These are phyloP conservation scores for Asteroscopus sphinx DNA, from an alignment of 2,888 invertebrate genomes.

Conservation along the genomic window DNA sequence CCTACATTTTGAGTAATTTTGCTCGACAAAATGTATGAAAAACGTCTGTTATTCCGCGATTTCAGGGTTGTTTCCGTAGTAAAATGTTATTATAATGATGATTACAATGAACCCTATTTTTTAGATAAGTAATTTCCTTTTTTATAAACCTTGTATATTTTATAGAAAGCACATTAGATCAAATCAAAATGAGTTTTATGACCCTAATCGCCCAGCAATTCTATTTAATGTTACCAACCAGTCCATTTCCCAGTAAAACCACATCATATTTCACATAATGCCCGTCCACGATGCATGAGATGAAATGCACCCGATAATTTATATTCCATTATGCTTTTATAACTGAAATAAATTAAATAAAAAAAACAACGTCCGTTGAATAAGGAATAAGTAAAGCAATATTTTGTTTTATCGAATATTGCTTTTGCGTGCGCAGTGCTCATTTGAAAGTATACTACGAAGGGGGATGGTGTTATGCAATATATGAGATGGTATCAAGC, in stretches of 20 bases:
- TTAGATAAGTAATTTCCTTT: too few species aligned
- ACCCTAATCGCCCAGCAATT: too few species aligned
- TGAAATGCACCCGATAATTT: conserved; percentile 34
- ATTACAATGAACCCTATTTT: too few species aligned
- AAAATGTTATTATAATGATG: too few species aligned
- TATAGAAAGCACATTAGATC: too few species aligned
- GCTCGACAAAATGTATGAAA: too few species aligned
- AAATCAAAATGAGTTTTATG: too few species aligned
- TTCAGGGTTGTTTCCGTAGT: too few species aligned
- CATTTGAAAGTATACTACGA: conserved; percentile 59
- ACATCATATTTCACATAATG: conserved; percentile 5
- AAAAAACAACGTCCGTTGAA: conserved; percentile 5
- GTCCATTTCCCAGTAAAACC: conserved; percentile 15
- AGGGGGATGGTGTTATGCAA: conserved; percentile 59
- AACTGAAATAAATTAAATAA: conserved; percentile 44
- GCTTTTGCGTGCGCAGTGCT: conserved; percentile 66
- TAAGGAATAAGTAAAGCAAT: conserved; percentile 35
- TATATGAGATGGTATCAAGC: conserved; percentile 10
- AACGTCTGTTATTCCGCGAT: too few species aligned
- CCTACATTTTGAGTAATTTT: too few species aligned
- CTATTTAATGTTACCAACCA: too few species aligned
- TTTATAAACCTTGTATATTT: too few species aligned
- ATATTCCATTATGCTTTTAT: conserved; percentile 29
- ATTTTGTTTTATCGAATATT: conserved; percentile 64
- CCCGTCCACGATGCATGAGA: conserved; percentile 7